Conservation (phyloP, 2,113 vertebrate species). For the Eclectus roratus region DNA sequence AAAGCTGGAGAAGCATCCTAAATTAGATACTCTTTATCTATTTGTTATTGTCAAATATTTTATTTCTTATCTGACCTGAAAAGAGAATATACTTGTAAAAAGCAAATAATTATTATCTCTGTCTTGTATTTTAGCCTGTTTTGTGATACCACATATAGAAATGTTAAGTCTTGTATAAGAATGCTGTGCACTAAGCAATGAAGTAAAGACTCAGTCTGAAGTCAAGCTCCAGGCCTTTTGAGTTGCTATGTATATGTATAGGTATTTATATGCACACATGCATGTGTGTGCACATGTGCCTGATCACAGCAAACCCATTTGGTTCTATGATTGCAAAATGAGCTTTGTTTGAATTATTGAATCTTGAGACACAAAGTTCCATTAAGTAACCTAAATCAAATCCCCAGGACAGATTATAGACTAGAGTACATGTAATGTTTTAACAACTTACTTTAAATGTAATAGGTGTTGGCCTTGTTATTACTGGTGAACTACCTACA, state of each 20-base stretch:
- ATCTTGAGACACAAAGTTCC: not conserved
- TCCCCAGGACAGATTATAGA: not conserved
- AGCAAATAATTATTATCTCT: not conserved
- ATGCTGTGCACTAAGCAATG: not conserved
- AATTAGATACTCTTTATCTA: not conserved
- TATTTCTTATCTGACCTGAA: not conserved
- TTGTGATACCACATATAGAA: not conserved
- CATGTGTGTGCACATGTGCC: fast-evolving
- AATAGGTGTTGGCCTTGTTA: not conserved
- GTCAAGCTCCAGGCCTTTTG: not conserved
- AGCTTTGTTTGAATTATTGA: not conserved
- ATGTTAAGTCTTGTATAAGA: not conserved
- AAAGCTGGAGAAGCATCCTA: not conserved
- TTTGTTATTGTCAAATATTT: not conserved
- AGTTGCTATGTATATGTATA: fast-evolving
- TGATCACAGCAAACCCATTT: not conserved
- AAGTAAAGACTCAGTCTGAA: not conserved
- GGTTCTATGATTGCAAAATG: not conserved
- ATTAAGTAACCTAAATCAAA: not conserved
- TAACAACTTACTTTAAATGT: not conserved
- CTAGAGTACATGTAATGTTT: fast-evolving
- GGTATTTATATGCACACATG: fast-evolving
- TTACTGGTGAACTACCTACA: not conserved
- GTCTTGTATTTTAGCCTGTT: not conserved
- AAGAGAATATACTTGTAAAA: not conserved